A percentile compares a stretch with the other conserved stretches of the same genome.
Conservation (phyloP, 2,113 vertebrate genomes). For the Nettapus auritus region DNA sequence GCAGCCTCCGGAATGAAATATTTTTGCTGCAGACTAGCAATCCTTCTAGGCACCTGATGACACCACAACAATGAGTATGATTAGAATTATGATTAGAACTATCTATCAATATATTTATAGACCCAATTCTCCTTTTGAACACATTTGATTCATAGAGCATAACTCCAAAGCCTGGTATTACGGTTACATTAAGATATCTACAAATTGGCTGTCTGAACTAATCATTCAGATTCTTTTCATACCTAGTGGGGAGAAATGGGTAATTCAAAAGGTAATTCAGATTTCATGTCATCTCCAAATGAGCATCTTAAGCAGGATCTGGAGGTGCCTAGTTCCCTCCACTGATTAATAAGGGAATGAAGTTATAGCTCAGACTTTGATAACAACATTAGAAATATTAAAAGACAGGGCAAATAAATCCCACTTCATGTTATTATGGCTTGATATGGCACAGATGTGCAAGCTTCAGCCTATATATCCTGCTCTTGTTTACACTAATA, state of each 20-base stretch:
- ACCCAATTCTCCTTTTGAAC: not conserved
- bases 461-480: not conserved
- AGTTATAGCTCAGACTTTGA: not conserved
- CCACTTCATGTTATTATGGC: not conserved
- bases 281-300: not conserved
- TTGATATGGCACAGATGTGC: not conserved
- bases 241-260: not conserved
- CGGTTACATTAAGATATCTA: not conserved
- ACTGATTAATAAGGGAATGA: not conserved
- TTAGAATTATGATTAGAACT: not conserved
- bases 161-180: not conserved
- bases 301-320: not conserved
- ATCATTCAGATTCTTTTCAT: not conserved
- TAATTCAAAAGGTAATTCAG: not conserved
- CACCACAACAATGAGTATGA: not conserved
- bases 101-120: not conserved
- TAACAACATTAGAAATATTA: not conserved
- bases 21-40: not conserved
- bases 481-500: not conserved
- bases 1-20: not conserved
- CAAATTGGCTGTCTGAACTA: not conserved
- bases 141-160: not conserved
- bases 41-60: not conserved
- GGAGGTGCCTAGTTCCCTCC: not conserved
- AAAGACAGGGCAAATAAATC: not conserved